A percentile compares a stretch with the other conserved stretches of the same genome.
Conservation (phyloP, 2,888 invertebrate genomes). For the Andrena fulva region DNA sequence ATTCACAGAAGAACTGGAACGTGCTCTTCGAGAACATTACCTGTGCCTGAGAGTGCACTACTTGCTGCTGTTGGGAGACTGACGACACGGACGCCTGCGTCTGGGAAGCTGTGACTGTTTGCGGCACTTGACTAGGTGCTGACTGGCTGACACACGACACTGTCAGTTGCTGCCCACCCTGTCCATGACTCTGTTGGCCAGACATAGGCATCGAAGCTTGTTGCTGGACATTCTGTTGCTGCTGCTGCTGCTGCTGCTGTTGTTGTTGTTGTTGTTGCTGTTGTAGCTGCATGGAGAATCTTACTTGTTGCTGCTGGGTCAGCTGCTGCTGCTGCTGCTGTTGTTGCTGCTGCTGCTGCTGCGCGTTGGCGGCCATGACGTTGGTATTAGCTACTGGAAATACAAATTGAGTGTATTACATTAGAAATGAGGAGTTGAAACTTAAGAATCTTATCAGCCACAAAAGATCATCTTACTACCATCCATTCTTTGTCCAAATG, state of each 20-base stretch:
- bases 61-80: constrained; percentile 75
- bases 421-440: not conserved
- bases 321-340: constrained; percentile 78
- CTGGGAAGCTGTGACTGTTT: constrained; percentile 80
- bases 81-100: constrained; percentile 76
- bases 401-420: not conserved
- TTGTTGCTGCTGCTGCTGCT: constrained; percentile 81
- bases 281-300: constrained; percentile 78
- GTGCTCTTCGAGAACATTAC: constrained; percentile 58
- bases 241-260: constrained; percentile 77
- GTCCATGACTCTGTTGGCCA: constrained; percentile 77
- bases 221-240: constrained; percentile 78
- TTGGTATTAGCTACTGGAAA: constrained; percentile 72
- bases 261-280: constrained; percentile 74
- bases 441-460: not conserved
- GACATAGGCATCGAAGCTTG: constrained; percentile 82
- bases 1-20: not conserved
- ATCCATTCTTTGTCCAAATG: constrained; percentile 85
- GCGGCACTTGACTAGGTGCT: constrained; percentile 80
- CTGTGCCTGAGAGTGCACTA: constrained; percentile 77
- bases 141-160: constrained; percentile 80
- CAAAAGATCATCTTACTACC: constrained; percentile 66
- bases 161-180: constrained; percentile 77
- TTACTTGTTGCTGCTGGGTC: constrained; percentile 77
- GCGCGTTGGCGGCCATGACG: constrained; percentile 81